Conservation (phyloP, 1,140 invertebrate genomes). For the Platorchestia sp. region DNA sequence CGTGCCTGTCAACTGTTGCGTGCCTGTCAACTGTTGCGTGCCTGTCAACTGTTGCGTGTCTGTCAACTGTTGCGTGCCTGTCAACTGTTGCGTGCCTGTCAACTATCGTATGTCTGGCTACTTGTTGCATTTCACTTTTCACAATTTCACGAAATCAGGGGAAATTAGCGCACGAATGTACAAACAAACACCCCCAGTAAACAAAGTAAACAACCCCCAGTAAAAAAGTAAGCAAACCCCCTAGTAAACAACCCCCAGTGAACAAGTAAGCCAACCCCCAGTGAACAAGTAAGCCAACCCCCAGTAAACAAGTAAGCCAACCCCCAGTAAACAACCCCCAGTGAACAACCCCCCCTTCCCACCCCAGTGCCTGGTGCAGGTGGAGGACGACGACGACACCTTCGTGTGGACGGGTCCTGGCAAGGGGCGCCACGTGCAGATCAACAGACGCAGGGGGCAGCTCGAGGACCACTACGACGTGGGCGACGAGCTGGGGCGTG, state of each 20-base stretch:
- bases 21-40: too few relatives aligned
- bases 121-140: too few relatives aligned
- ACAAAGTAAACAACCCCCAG: background rate
- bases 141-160: too few relatives aligned
- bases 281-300: background rate
- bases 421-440: constrained; percentile 76
- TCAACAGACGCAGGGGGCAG: constrained; percentile 74
- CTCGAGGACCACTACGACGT: constrained; percentile 91
- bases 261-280: background rate
- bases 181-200: background rate
- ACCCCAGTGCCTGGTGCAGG: constrained; percentile 82
- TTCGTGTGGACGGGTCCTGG: constrained; percentile 71
- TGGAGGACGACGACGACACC: constrained; percentile 87
- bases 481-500: constrained; percentile 93
- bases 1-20: too few relatives aligned
- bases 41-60: too few relatives aligned
- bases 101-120: too few relatives aligned
- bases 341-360: background rate
- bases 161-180: too few relatives aligned
- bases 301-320: background rate
- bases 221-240: background rate
- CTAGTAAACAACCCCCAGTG: background rate
- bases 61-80: too few relatives aligned
- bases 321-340: background rate
- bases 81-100: too few relatives aligned